Evolutionary conservation across 1,140 invertebrate species (phyloP).

Genomic region (Philopotamus ludificatus): DNA sequence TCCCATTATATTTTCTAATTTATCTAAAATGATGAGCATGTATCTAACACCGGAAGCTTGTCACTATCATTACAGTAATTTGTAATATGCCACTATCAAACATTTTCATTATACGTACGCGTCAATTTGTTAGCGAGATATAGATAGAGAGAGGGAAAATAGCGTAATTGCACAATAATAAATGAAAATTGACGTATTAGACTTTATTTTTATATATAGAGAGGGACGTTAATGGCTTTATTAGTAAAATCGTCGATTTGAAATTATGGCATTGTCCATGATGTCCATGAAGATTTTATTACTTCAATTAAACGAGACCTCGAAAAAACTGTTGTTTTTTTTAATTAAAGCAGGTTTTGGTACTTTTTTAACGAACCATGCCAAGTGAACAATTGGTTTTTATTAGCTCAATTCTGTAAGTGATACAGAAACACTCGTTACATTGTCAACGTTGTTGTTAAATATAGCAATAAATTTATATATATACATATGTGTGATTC

Average conservation of each 20-base stretch:
- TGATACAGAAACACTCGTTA: constrained; percentile 22
- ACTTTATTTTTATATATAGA: background rate
- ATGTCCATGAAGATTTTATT: constrained; percentile 21
- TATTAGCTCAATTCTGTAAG: constrained; percentile 35
- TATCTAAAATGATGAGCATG: no score
- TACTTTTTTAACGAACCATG: constrained; percentile 1
- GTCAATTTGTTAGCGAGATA: no score
- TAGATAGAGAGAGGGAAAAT: no score
- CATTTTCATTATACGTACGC: no score
- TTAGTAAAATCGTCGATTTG: background rate
- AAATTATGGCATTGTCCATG: background rate
- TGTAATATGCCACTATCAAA: no score
- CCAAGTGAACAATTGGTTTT: constrained; percentile 36
- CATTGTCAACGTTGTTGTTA: no score
- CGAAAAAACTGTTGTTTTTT: constrained; percentile 20
- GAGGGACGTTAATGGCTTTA: background rate
- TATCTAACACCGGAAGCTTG: no score
- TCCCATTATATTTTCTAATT: no score
- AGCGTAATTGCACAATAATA: no score
- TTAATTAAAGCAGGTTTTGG: constrained; percentile 11
- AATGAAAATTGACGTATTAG: background rate
- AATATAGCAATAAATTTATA: no score
- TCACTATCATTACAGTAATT: no score
- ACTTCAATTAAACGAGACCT: constrained; percentile 27
- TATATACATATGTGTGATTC: no score